Percentiles rank a stretch among this genome's conserved stretches.
Evolutionary conservation across 2,797 vertebrate genomes (phyloP).

Genomic region (Tenualosa ilisha): DNA sequence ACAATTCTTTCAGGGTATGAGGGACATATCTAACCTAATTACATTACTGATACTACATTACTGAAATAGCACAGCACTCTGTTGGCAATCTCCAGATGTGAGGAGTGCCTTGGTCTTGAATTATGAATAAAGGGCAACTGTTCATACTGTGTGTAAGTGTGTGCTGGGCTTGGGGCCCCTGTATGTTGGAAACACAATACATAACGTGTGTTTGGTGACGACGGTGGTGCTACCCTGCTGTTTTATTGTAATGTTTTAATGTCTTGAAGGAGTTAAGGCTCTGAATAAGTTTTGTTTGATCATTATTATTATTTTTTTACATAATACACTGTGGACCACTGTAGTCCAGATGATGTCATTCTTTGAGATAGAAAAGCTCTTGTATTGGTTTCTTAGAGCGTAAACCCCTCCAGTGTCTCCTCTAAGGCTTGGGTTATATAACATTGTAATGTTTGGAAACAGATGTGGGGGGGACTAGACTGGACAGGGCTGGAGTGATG

Average conservation of each 20-base stretch:
- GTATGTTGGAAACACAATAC: background rate
- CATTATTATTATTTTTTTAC: background rate
- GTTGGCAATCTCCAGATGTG: background rate
- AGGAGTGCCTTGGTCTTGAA: background rate
- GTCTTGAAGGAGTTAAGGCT: background rate
- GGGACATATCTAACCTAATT: background rate
- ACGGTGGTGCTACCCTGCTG: background rate
- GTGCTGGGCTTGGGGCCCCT: background rate
- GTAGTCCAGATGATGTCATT: background rate
- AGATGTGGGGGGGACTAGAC: background rate
- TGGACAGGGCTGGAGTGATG: background rate
- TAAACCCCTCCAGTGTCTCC: background rate
- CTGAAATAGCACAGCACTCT: background rate
- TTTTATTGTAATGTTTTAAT: background rate
- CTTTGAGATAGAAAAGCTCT: background rate
- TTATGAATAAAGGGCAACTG: background rate
- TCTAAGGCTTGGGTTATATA: slow-evolving; percentile 4
- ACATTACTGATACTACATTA: slow-evolving; percentile 17
- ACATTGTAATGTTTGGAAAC: background rate
- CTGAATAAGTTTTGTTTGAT: background rate
- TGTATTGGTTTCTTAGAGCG: background rate
- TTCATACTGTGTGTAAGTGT: background rate
- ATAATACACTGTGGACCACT: background rate
- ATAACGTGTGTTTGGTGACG: background rate
- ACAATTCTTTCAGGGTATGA: background rate